phyloP scores from a whole-genome alignment of 1,140 invertebrate species.

The Babylonia areolata region DNA sequence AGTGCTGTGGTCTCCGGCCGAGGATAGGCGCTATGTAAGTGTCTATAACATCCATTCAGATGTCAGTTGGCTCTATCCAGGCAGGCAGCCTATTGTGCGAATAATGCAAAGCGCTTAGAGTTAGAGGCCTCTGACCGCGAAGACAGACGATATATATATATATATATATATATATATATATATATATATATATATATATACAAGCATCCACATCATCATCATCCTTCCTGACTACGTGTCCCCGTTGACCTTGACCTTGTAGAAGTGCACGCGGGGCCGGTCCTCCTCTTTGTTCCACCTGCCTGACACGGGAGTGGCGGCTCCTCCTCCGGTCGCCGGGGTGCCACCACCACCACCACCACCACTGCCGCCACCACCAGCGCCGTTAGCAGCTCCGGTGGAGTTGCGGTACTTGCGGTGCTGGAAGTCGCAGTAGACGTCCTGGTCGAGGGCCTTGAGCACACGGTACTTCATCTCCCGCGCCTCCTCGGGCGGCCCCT shows the following conservation, averaged over 20 bases:
- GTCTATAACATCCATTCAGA: not conserved
- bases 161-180: too few relatives aligned
- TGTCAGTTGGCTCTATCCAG: too few relatives aligned
- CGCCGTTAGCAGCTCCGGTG: not conserved
- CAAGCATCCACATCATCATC: not conserved
- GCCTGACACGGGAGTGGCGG: not conserved
- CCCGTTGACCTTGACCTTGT: constrained; percentile 46
- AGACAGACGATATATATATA: too few relatives aligned
- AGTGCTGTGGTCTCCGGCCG: too few relatives aligned
- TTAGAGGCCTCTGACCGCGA: not conserved
- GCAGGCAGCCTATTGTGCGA: too few relatives aligned
- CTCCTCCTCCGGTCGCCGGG: not conserved
- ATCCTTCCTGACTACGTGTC: not conserved
- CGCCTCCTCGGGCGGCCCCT: not conserved
- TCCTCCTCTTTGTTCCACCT: constrained; percentile 25
- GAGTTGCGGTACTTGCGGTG: constrained; percentile 45
- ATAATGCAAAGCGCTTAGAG: too few relatives aligned
- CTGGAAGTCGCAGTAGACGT: constrained; percentile 49
- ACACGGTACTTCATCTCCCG: constrained; percentile 43
- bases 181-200: too few relatives aligned
- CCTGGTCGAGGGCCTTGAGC: constrained; percentile 48
- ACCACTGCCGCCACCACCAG: too few relatives aligned
- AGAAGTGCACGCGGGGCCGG: constrained; percentile 47
- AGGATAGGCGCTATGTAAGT: too few relatives aligned
- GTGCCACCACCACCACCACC: too few relatives aligned